Base-by-base conservation (phyloP, 1,140 invertebrate species). In the Lordiphosa stackelbergi region DNA sequence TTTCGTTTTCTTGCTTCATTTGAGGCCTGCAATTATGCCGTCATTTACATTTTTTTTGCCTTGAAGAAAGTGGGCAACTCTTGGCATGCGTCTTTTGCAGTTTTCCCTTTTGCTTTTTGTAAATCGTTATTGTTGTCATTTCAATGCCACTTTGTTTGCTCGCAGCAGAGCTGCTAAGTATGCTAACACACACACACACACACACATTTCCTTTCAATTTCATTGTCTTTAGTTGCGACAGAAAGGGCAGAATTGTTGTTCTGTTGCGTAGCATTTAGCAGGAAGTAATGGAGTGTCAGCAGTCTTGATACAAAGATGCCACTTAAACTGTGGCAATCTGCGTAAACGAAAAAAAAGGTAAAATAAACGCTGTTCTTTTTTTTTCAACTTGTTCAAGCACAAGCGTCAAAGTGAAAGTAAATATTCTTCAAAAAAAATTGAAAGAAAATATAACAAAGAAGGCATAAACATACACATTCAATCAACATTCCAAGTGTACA, bases 21-120 rank as follows among this genome's bases (percentile, higher is more conserved):
- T 84, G 73, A 77, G 72, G 77, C 52, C 60, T 81, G 77, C 77
- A 81, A 81, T 81, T 81, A 81, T 81, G 77, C 72, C 77, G 64
- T 81, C 77, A 83, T 81, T 77, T 81, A 83, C 77, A 83, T 83
- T 83, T 58, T 59, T 83, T 77, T 58, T 59, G 68, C 75, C 71
- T 72, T 81, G 58, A 56, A 57, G 52, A 41, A 71, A 66, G 66
- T 66, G 63, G 64, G 47, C 64, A 75, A 71, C 69, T 72, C 51
- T 65, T 55, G 53, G 40, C 52, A n/a, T 58, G 54, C 54, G 38
- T 53, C 19, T 19, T 19, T 69, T 42, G 22, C 7, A 40, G 38
- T 12, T 6, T 24, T 41, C 2, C 1, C 19, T 19, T 19, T 19
- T 19, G 19, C 19, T 19, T 19, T 19, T 19, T 19, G 19, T 19